Evolutionary conservation across 2,888 invertebrate species (phyloP).

Genomic region (Tachina grossa): DNA sequence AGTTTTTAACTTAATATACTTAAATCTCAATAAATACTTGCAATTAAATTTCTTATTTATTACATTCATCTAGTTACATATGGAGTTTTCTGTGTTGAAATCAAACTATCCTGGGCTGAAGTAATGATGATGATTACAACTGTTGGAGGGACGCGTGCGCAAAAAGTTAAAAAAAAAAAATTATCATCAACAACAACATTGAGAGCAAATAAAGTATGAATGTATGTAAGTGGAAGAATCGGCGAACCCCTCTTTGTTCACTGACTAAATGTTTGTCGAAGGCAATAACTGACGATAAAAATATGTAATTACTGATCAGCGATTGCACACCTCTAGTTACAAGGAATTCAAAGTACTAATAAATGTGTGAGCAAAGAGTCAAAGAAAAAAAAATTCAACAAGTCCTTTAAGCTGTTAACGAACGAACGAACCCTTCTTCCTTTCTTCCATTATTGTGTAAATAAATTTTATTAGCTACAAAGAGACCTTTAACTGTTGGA

Average conservation of each 20-base stretch:
- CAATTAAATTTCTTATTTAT: no score
- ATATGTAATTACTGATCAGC: constrained; percentile 45
- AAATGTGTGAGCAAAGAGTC: constrained; percentile 11
- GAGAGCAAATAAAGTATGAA: constrained; percentile 3
- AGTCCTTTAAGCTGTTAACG: constrained; percentile 24
- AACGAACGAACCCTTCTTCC: neutral
- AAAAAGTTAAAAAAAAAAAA: constrained; percentile 14
- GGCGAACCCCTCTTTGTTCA: constrained; percentile 17
- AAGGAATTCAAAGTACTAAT: constrained; percentile 11
- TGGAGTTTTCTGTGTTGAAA: neutral
- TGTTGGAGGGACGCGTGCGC: constrained; percentile 55
- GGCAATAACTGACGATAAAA: constrained; percentile 64
- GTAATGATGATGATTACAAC: constrained; percentile 31
- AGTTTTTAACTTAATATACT: no score
- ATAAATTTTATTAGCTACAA: constrained; percentile 22
- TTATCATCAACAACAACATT: constrained; percentile 57
- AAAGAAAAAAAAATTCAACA: constrained; percentile 3
- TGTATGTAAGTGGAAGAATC: neutral
- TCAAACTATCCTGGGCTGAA: neutral
- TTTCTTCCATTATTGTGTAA: constrained; percentile 31
- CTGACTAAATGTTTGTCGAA: constrained; percentile 63
- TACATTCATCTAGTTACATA: no score
- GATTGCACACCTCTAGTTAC: constrained; percentile 52
- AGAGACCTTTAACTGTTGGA: constrained; percentile 44
- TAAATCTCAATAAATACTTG: no score